Conservation (phyloP, 2,113 vertebrate species). For the Malurus melanocephalus region DNA sequence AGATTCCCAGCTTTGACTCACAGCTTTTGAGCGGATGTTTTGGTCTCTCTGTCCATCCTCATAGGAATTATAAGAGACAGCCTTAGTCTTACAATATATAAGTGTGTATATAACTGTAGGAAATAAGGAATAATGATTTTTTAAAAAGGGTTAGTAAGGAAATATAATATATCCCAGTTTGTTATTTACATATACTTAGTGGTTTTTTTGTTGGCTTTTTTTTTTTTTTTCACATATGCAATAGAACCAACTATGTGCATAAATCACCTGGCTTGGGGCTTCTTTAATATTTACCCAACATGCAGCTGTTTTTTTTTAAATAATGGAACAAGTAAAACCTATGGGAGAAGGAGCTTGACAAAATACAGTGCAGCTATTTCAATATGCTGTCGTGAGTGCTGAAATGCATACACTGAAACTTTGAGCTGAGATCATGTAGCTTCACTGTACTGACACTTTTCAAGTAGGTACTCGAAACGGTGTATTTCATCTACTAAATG, state of each 20-base stretch:
- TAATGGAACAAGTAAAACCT: not conserved
- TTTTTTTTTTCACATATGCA: not conserved
- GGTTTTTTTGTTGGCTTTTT: too few relatives aligned
- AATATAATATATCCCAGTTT: not conserved
- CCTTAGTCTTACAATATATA: not conserved
- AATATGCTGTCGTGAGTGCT: not conserved
- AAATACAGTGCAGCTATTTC: not conserved
- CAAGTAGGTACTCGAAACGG: not conserved
- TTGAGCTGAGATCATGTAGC: not conserved
- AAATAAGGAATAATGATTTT: not conserved
- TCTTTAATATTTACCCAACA: not conserved
- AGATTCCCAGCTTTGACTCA: not conserved
- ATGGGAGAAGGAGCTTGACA: not conserved
- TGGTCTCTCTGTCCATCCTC: not conserved
- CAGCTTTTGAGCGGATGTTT: not conserved
- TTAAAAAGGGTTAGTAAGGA: not conserved
- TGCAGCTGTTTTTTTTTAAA: not conserved
- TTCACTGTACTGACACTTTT: not conserved
- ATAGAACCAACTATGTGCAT: not conserved
- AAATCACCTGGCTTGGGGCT: not conserved
- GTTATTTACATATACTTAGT: not conserved
- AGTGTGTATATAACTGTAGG: not conserved
- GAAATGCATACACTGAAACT: not conserved
- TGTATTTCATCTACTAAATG: not conserved
- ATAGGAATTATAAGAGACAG: not conserved